Evolutionary conservation across 2,888 invertebrate species (phyloP), one percentile per base, ranked within the genome.

Genomic region (Archips crataeganus): DNA sequence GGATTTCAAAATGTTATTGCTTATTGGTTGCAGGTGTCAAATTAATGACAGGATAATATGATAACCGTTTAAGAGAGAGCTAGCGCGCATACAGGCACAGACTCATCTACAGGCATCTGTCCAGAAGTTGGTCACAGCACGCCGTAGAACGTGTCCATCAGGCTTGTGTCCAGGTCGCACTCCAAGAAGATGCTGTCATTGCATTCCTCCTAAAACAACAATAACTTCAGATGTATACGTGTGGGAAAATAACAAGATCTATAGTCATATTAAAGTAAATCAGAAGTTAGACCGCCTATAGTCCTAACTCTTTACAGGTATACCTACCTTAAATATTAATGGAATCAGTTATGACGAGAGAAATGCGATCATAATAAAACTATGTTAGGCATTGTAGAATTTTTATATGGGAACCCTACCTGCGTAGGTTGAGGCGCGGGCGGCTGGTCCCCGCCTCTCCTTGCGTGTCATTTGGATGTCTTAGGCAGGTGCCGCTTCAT

Each of bases 401-500:
- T 6, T 6, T 4, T 4, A 6, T 39, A 39, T 39, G 39, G 39
- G 6, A 39, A 39, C 39, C 39, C 5, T 39, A 93, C 93, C 91
- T 91, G 93, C 79, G 87, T 79, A 79, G 84, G 83, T 78, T 87
- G 89, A 79, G 87, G 87, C 80, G 87, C 84, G 89, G 92, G 88
- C 85, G 90, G 87, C 78, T 88, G 90, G 45, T 93, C 94, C 77
- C 89, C 93, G 88, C 93, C 93, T 90, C 90, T 89, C 81, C 94
- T 91, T 78, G 91, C 86, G 87, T 93, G 94, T 95, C 95, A 96
- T 95, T 97, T 97, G 81, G 96, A 95, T 79, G 97, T 96, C 95
- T 99, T 99, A 82, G 99, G 99, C 87, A 98, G 95, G 93, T 99
- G 99, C 81, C 99, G 95, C 95, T 99, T 99, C 98, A 98, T 98